Percentiles rank a stretch among this genome's conserved stretches.
Conservation (phyloP, 2,113 vertebrate genomes). For the Neolamprologus devosi region DNA sequence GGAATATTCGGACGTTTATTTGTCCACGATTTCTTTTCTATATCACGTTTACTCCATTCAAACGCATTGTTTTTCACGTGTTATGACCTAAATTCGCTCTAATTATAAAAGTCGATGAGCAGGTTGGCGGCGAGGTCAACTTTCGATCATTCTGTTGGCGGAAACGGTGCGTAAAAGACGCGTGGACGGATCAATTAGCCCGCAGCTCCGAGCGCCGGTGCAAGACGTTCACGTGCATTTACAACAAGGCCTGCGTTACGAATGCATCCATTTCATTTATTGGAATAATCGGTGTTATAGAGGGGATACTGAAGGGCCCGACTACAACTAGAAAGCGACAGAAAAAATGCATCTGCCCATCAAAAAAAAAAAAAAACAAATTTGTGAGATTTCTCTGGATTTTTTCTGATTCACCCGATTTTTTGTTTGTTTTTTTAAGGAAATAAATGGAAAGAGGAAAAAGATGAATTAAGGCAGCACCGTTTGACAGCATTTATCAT, state of each 20-base stretch:
- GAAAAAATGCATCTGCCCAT: background rate
- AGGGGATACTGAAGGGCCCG: background rate
- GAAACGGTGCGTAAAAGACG: constrained; percentile 2
- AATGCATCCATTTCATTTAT: background rate
- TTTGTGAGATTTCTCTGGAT: background rate
- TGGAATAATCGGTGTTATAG: background rate
- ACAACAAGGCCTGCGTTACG: background rate
- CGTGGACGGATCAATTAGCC: constrained; percentile 17
- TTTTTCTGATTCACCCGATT: background rate
- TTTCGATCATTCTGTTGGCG: constrained; percentile 7
- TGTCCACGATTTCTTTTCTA: background rate
- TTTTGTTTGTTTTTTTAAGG: background rate
- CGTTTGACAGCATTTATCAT: background rate
- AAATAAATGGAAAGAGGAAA: rapidly evolving
- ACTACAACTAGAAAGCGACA: background rate
- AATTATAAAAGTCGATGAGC: constrained; percentile 22
- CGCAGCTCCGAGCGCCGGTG: background rate
- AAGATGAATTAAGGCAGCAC: background rate
- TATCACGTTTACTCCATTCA: background rate
- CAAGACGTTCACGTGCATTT: background rate
- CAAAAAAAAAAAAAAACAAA: background rate
- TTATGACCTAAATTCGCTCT: background rate
- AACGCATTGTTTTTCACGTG: background rate
- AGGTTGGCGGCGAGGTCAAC: constrained; percentile 17
- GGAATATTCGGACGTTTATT: background rate